phyloP scores from a whole-genome alignment of 1,140 invertebrate genomes.

The Acromyrmex charruanus region DNA sequence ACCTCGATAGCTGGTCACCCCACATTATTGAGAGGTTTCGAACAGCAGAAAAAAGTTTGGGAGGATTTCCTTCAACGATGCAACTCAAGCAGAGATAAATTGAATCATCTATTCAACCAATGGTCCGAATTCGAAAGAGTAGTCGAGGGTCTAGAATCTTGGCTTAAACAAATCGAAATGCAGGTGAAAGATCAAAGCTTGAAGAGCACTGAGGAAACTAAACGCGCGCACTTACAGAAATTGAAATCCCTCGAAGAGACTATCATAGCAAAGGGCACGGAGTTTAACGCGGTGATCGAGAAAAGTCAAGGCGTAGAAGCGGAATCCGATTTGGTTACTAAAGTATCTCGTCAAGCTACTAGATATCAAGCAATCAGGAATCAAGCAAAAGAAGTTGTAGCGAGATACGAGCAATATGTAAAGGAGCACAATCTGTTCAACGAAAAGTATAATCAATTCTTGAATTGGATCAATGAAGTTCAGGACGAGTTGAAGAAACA shows the following conservation, averaged over 20 bases:
- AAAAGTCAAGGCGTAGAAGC: slow-evolving; percentile 91
- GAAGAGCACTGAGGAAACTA: slow-evolving; percentile 94
- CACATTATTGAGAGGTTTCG: slow-evolving; percentile 91
- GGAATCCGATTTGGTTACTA: slow-evolving; percentile 92
- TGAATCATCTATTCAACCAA: slow-evolving; percentile 91
- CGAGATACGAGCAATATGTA: slow-evolving; percentile 93
- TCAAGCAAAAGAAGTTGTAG: slow-evolving; percentile 92
- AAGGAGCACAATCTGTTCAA: slow-evolving; percentile 95
- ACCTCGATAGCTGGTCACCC: slow-evolving; percentile 93
- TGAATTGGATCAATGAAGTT: slow-evolving; percentile 91
- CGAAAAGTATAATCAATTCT: slow-evolving; percentile 91
- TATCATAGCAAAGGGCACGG: slow-evolving; percentile 90
- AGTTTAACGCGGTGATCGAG: slow-evolving; percentile 91
- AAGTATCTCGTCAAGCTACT: slow-evolving; percentile 93
- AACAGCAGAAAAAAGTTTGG: slow-evolving; percentile 92
- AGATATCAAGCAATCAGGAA: slow-evolving; percentile 95
- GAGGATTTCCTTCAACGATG: slow-evolving; percentile 92
- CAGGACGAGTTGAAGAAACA: slow-evolving; percentile 91
- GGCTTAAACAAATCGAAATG: slow-evolving; percentile 94
- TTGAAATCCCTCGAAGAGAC: slow-evolving; percentile 92
- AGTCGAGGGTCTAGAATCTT: slow-evolving; percentile 92
- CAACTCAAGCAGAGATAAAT: slow-evolving; percentile 89
- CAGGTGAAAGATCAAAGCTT: slow-evolving; percentile 96
- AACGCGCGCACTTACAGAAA: slow-evolving; percentile 93
- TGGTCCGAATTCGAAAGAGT: slow-evolving; percentile 93